These are phyloP conservation scores for Stichopus chloronotus DNA, from an alignment of 35 echinoderm and acorn worm genomes.

Conservation along the genomic window DNA sequence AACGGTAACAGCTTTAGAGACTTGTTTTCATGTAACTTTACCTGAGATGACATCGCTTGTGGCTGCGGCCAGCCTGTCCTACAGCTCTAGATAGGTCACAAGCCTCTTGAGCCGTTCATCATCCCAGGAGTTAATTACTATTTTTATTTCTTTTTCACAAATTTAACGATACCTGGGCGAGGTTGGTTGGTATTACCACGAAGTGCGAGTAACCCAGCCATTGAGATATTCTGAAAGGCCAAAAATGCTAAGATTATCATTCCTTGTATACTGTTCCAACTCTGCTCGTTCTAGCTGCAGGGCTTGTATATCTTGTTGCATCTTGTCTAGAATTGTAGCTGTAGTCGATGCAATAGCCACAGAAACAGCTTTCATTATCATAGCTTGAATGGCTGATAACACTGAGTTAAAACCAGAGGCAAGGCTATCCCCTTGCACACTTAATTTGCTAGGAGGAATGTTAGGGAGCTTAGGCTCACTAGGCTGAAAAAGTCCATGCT, in stretches of 20 bases:
- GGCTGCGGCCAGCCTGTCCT: background rate
- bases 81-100: background rate
- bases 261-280: conserved; percentile 21
- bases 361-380: conserved; percentile 39
- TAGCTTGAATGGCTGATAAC: conserved; percentile 33
- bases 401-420: background rate
- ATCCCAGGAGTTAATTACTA: background rate
- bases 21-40: background rate
- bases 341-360: conserved; percentile 6
- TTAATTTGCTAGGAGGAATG: background rate
- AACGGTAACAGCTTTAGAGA: background rate
- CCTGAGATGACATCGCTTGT: background rate
- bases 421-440: conserved; percentile 39
- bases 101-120: background rate
- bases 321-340: conserved; percentile 10
- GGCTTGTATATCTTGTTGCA: background rate
- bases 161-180: too few species aligned
- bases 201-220: too few species aligned
- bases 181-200: too few species aligned
- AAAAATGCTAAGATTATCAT: too few species aligned
- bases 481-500: conserved; percentile 24
- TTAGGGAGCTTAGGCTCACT: conserved; percentile 1
- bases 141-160: too few species aligned
- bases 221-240: too few species aligned
- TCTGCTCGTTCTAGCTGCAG: background rate